Percentiles rank a stretch among this genome's conserved stretches.
Conservation (phyloP, 2,113 vertebrate genomes). For the Halichoerus grypus region DNA sequence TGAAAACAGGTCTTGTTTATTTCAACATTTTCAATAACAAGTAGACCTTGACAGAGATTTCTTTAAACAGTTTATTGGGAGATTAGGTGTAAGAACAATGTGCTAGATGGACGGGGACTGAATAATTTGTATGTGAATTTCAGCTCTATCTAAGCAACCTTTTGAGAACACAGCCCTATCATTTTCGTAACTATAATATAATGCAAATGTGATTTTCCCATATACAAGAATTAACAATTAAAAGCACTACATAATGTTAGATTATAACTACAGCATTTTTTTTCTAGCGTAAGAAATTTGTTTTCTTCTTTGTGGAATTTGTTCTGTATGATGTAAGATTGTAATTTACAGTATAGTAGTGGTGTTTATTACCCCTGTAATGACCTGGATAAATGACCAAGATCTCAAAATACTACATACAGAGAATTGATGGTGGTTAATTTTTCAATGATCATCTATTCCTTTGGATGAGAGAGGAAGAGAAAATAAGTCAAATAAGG, state of each 20-base stretch:
- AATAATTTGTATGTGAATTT: conserved; percentile 61
- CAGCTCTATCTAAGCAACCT: background rate
- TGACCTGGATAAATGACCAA: conserved; percentile 89
- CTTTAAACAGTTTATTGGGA: background rate
- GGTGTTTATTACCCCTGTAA: conserved; percentile 83
- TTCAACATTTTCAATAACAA: conserved; percentile 41
- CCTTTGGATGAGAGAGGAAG: background rate
- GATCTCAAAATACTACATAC: conserved; percentile 61
- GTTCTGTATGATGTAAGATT: conserved; percentile 80
- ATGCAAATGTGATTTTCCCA: conserved; percentile 26
- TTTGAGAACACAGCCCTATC: conserved; percentile 66
- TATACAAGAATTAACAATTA: conserved; percentile 41
- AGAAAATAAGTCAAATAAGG: background rate
- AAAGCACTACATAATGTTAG: conserved; percentile 47
- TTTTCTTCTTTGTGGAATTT: conserved; percentile 83
- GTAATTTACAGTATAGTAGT: conserved; percentile 76
- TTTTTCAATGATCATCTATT: background rate
- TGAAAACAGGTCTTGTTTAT: conserved; percentile 43
- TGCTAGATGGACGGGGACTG: background rate
- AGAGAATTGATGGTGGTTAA: background rate
- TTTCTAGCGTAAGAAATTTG: conserved; percentile 72
- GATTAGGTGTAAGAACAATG: conserved; percentile 59
- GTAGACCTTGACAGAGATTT: conserved; percentile 7
- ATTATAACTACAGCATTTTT: conserved; percentile 66
- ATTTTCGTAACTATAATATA: conserved; percentile 59